These are phyloP conservation scores for Tinamus guttatus DNA, from an alignment of 2,113 vertebrate genomes.

Conservation along the genomic window DNA sequence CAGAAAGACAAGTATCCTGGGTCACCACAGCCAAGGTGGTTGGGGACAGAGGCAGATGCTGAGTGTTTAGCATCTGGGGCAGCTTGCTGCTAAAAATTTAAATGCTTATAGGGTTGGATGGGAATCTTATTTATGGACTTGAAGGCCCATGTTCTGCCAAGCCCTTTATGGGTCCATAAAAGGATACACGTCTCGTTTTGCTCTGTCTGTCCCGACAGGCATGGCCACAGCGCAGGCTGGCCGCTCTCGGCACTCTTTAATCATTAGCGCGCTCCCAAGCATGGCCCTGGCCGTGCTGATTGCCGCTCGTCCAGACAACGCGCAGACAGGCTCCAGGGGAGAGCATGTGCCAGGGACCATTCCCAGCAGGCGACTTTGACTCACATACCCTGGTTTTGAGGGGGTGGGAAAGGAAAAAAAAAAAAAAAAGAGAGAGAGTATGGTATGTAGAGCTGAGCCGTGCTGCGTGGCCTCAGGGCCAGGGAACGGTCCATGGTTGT, in stretches of 20 bases:
- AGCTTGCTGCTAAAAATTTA: background rate
- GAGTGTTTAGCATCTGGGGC: background rate
- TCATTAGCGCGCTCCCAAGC: background rate
- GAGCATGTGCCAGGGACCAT: conserved; percentile 2
- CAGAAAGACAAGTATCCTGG: background rate
- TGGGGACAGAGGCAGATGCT: background rate
- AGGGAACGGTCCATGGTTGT: conserved; percentile 13
- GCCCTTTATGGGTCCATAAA: background rate
- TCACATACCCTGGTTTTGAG: background rate
- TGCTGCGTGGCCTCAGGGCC: conserved; percentile 20
- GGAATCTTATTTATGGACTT: background rate
- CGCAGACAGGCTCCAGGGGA: conserved; percentile 10
- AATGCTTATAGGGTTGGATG: background rate
- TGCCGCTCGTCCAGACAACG: conserved; percentile 23
- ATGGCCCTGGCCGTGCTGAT: background rate
- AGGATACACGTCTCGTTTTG: background rate
- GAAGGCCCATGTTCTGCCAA: background rate
- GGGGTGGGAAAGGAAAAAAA: conserved; percentile 11
- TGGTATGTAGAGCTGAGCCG: conserved; percentile 15
- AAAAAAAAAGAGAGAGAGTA: background rate
- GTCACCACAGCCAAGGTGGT: background rate
- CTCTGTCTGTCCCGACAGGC: background rate
- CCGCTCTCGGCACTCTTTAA: background rate
- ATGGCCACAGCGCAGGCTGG: background rate
- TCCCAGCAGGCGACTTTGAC: conserved; percentile 29